Evolutionary conservation across 1,140 invertebrate genomes (phyloP), one percentile per base, ranked within the genome.

Genomic region (Nilaparvata lugens): DNA sequence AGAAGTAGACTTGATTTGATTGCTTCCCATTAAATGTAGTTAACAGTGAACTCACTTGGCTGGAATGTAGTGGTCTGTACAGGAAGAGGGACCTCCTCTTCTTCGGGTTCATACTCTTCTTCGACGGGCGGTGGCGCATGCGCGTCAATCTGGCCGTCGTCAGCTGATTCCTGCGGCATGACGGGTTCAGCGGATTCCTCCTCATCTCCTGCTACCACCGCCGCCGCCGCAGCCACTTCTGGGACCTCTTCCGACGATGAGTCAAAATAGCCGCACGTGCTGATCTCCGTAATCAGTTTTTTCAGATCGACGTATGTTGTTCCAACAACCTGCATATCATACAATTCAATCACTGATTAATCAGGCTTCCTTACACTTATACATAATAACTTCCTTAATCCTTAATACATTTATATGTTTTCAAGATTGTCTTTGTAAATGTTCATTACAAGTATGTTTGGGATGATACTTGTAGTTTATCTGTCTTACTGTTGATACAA

Each of bases 211-310:
- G 56, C 48, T 38, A n/a, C n/a, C 16, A 31, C 40, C 13, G 35
- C 13, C 31, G 31, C 40, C 38, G 52, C 63, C 23, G 21, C 21
- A 40, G 45, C 56, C 11, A 57, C 35, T 21, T 19, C 38, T 14
- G 28, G 28, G 35, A 40, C 60, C 18, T 55, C 54, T 48, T 38
- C 58, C 21, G 59, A 23, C 7, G 21, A 42, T 67, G 83, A 82
- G 72, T 93, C 89, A 73, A 93, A 91, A 69, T 93, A 94, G 13
- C 88, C 90, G 72, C 82, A 87, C 38, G 85, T 81, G 66, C 86
- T 81, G 43, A 94, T 87, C 56, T 82, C 79, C 25, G 77, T 75
- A 51, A 93, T 79, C 31, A 92, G 80, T 65, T 88, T 82, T 62
- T 88, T 90, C 31, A 94, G 75, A 65, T 85, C 86, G 62, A 84